These are phyloP conservation scores for Psylliodes chrysocephalus DNA, from an alignment of 2,888 invertebrate species.

Conservation along the genomic window DNA sequence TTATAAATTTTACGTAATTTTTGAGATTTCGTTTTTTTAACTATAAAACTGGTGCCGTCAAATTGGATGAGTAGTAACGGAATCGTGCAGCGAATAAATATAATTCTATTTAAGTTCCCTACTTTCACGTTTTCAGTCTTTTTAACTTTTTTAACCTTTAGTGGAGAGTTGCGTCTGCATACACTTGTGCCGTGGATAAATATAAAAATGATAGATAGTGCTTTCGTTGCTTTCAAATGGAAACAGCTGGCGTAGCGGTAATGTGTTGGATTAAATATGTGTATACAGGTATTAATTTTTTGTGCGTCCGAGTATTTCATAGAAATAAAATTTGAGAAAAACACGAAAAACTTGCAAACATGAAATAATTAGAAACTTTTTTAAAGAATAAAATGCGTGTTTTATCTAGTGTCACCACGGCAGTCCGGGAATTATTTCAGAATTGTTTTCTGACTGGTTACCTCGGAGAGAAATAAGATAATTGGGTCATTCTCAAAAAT, in stretches of 20 bases:
- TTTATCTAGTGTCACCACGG: no score
- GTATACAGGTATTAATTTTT: no score
- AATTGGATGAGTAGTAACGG: conserved; percentile 23
- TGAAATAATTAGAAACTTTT: no score
- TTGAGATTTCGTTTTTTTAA: conserved; percentile 18
- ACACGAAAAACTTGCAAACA: no score
- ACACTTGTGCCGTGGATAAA: background rate
- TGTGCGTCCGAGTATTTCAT: no score
- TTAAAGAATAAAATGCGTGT: no score
- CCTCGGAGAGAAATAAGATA: no score
- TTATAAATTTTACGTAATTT: conserved; percentile 19
- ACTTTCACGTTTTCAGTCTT: conserved; percentile 8
- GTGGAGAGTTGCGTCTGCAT: background rate
- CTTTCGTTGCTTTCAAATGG: background rate
- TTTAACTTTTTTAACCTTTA: background rate
- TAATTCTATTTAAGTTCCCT: conserved; percentile 18
- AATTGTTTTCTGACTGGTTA: no score
- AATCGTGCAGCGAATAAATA: conserved; percentile 26
- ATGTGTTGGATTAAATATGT: no score
- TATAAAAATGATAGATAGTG: background rate
- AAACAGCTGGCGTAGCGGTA: background rate
- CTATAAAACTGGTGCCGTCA: conserved; percentile 18
- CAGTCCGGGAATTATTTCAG: no score
- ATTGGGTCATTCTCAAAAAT: no score
- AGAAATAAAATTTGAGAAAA: no score